phyloP scores from a whole-genome alignment of 2,797 vertebrate genomes.

The Microcaecilia unicolor region DNA sequence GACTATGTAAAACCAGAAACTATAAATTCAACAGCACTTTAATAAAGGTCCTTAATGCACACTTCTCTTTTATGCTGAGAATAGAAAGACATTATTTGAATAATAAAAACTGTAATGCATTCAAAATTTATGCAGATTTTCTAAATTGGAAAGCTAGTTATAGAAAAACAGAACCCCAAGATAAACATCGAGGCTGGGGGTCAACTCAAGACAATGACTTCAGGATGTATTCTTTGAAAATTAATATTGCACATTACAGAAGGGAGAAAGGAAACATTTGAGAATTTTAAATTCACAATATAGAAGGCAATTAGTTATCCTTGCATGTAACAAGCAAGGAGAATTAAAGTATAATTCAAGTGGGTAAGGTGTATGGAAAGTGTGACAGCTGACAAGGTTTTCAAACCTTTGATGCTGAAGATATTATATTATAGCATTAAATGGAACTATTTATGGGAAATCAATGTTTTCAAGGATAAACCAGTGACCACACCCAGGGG shows the following conservation, averaged over 20 bases:
- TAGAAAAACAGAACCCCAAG: slow-evolving; percentile 16
- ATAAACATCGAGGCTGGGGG: slow-evolving; percentile 29
- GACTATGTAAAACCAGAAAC: slow-evolving; percentile 13
- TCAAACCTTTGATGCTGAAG: slow-evolving; percentile 3
- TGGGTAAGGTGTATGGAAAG: slow-evolving; percentile 35
- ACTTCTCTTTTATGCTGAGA: slow-evolving; percentile 24
- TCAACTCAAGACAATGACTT: no score
- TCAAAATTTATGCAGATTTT: slow-evolving; percentile 17
- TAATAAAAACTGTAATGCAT: slow-evolving; percentile 28
- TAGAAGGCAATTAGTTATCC: no score
- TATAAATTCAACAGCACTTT: slow-evolving; percentile 8
- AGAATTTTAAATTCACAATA: slow-evolving; percentile 26
- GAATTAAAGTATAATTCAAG: slow-evolving; percentile 12
- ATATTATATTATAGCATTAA: not conserved
- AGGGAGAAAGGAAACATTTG: slow-evolving; percentile 29
- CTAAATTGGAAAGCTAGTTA: slow-evolving; percentile 21
- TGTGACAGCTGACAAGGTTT: slow-evolving; percentile 5
- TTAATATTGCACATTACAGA: not conserved
- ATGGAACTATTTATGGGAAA: not conserved
- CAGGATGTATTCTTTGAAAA: slow-evolving; percentile 18
- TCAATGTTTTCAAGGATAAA: not conserved
- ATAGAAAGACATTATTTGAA: slow-evolving; percentile 24
- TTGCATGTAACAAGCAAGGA: slow-evolving; percentile 31
- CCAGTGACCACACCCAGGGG: no score
- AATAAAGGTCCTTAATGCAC: slow-evolving; percentile 23